Conservation (phyloP, 2,797 vertebrate genomes). For the Hydrolagus colliei region DNA sequence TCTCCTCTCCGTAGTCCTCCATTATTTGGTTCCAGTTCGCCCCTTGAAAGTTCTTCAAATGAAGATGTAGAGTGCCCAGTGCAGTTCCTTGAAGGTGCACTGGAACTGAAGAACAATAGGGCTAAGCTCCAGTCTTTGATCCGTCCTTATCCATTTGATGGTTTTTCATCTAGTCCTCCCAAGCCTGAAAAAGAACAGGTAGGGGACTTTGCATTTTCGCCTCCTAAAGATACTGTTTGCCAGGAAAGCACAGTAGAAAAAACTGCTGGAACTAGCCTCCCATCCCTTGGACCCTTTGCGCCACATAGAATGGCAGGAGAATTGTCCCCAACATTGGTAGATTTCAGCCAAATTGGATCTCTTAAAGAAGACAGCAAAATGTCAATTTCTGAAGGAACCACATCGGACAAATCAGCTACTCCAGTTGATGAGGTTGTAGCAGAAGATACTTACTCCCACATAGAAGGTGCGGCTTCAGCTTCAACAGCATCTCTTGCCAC, state of each 20-base stretch:
- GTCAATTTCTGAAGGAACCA: conserved; percentile 95
- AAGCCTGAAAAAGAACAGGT: conserved; percentile 59
- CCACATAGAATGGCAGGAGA: conserved; percentile 56
- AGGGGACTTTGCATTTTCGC: conserved; percentile 50
- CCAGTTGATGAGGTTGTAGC: conserved; percentile 86
- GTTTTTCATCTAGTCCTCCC: conserved; percentile 43
- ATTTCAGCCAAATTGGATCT: conserved; percentile 62
- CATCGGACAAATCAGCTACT: conserved; percentile 88
- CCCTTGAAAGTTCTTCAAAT: conserved; percentile 58
- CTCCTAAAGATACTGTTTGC: conserved; percentile 49
- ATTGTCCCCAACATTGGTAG: conserved; percentile 64
- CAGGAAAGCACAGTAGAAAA: conserved; percentile 50
- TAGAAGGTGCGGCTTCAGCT: conserved; percentile 79
- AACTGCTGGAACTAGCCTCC: conserved; percentile 48
- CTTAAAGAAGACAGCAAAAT: conserved; percentile 95
- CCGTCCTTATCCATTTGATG: conserved; percentile 53
- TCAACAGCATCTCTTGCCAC: conserved; percentile 91
- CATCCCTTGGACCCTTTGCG: conserved; percentile 51
- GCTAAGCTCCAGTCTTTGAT: conserved; percentile 52
- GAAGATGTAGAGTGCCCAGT: conserved; percentile 49
- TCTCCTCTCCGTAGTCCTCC: conserved; percentile 65
- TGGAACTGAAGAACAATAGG: conserved; percentile 47
- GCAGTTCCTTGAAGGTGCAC: conserved; percentile 45
- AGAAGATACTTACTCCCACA: conserved; percentile 90
- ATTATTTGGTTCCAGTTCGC: conserved; percentile 57